Evolutionary conservation across 1,140 invertebrate genomes (phyloP).

Genomic region (Forficula auricularia): DNA sequence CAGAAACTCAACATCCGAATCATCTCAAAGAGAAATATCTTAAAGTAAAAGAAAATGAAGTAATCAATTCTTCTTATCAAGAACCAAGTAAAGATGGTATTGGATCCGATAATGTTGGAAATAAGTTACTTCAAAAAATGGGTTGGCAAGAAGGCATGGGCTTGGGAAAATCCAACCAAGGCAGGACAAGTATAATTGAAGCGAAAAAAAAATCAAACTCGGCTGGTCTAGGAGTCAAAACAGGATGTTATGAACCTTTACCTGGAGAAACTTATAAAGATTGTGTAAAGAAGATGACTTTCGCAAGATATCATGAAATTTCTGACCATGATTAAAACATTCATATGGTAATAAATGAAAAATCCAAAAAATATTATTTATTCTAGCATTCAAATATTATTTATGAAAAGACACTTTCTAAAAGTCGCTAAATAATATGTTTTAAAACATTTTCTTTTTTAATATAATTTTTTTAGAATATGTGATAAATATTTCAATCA

Average conservation of each 20-base stretch:
- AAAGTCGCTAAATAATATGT: too few relatives aligned
- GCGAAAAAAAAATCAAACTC: conserved; percentile 45
- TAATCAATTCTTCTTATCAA: conserved; percentile 27
- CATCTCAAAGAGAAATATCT: conserved; percentile 35
- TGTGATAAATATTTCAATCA: too few relatives aligned
- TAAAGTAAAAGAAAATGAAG: conserved; percentile 34
- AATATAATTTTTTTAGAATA: too few relatives aligned
- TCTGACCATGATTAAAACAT: conserved; percentile 8
- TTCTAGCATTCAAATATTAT: too few relatives aligned
- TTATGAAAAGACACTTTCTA: too few relatives aligned
- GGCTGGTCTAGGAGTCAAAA: conserved; percentile 55
- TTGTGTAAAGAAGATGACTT: conserved; percentile 80
- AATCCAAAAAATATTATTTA: too few relatives aligned
- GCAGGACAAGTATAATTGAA: conserved; percentile 80
- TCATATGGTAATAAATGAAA: too few relatives aligned
- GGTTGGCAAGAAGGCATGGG: conserved; percentile 95
- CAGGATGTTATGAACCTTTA: conserved; percentile 49
- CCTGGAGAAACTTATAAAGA: conserved; percentile 77
- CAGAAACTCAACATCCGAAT: conserved; percentile 25
- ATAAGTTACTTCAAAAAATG: conserved; percentile 91
- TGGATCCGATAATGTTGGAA: conserved; percentile 75
- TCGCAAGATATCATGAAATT: conserved; percentile 61
- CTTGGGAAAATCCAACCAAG: conserved; percentile 79
- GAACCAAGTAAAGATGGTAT: conserved; percentile 54
- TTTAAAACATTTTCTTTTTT: too few relatives aligned